phyloP scores from a whole-genome alignment of 2,888 invertebrate species.

The Coenonympha glycerion region DNA sequence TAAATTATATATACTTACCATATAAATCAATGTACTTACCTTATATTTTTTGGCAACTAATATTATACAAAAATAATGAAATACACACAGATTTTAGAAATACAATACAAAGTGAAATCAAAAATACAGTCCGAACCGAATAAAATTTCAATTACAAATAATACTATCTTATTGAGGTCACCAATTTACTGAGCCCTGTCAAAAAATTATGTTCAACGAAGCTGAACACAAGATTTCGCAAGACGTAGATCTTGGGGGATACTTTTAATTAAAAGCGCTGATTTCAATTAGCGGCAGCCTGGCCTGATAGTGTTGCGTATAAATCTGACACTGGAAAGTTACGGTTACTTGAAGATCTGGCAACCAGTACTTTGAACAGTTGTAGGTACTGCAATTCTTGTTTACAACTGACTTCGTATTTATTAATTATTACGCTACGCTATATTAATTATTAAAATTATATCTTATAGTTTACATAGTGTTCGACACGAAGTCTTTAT shows the following conservation, averaged over 20 bases:
- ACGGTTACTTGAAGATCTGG: slow-evolving; percentile 3
- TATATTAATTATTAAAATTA: not conserved
- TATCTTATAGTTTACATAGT: no score
- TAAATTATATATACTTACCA: no score
- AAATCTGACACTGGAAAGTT: slow-evolving; percentile 16
- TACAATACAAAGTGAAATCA: no score
- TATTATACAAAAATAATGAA: no score
- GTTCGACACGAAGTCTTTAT: no score
- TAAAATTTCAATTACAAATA: not conserved
- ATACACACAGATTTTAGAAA: no score
- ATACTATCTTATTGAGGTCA: not conserved
- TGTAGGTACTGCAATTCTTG: not conserved
- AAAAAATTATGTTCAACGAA: not conserved
- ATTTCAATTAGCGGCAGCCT: slow-evolving; percentile 14
- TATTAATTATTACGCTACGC: not conserved
- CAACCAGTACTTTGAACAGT: not conserved
- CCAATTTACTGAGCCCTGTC: not conserved
- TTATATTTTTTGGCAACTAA: no score
- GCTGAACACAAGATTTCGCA: not conserved
- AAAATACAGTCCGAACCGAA: no score
- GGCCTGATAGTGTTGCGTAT: slow-evolving; percentile 15
- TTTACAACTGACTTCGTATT: not conserved
- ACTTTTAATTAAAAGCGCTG: slow-evolving; percentile 14
- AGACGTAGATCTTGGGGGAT: not conserved
- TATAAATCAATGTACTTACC: no score